These are phyloP conservation scores for Etheostoma perlongum DNA, from an alignment of 2,797 vertebrate species.

Conservation along the genomic window DNA sequence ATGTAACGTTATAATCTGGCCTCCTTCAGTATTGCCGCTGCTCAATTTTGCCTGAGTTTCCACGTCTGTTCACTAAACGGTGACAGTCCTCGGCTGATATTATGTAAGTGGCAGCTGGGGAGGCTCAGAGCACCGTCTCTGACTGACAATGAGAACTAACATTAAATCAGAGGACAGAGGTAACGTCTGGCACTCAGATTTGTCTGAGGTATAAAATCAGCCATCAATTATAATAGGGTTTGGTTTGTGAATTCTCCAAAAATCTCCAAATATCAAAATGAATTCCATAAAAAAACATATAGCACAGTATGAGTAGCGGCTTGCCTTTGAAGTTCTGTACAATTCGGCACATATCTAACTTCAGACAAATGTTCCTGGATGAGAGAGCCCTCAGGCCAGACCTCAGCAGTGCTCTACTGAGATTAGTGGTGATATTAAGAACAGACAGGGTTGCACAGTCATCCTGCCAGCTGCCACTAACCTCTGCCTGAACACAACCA, in stretches of 20 bases:
- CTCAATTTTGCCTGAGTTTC: conserved; percentile 48
- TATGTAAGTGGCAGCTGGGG: conserved; percentile 78
- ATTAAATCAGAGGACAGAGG: conserved; percentile 62
- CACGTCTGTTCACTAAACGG: conserved; percentile 64
- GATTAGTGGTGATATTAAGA: conserved; percentile 18
- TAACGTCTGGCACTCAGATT: conserved; percentile 33
- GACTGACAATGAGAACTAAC: conserved; percentile 66
- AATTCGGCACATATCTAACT: conserved; percentile 3
- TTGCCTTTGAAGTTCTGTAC: neutral
- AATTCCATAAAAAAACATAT: neutral
- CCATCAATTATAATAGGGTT: neutral
- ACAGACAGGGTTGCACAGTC: conserved; percentile 11
- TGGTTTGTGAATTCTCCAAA: neutral
- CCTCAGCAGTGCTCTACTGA: conserved; percentile 26
- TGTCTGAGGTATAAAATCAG: conserved; percentile 18
- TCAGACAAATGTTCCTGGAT: neutral
- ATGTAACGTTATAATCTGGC: conserved; percentile 64
- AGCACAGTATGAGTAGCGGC: neutral
- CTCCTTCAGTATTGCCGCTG: conserved; percentile 50
- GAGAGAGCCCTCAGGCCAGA: conserved; percentile 22
- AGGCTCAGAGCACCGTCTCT: conserved; percentile 52
- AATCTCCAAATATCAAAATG: neutral
- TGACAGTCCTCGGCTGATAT: conserved; percentile 63
- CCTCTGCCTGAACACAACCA: conserved; percentile 21
- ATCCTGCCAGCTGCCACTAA: conserved; percentile 16